Percentiles rank a stretch among this genome's conserved stretches.
Conservation (phyloP, 2,113 vertebrate species). For the Atrichornis clamosus region DNA sequence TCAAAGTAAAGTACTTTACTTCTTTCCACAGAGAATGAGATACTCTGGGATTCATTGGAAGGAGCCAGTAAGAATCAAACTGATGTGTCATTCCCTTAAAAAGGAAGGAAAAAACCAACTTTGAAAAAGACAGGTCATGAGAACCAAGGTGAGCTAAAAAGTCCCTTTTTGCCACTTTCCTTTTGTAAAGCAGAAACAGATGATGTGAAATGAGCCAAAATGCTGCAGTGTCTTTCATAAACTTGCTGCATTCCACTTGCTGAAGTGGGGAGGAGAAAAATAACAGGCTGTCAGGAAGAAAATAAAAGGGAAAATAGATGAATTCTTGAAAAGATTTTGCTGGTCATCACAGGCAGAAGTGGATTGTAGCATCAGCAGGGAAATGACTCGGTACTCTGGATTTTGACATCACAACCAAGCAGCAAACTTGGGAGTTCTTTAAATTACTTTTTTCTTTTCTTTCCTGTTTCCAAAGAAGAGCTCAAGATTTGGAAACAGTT, state of each 20-base stretch:
- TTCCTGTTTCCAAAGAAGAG: background rate
- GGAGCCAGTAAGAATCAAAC: background rate
- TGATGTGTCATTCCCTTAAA: background rate
- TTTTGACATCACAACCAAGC: background rate
- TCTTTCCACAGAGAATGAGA: background rate
- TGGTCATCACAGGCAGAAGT: background rate
- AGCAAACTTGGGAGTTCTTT: background rate
- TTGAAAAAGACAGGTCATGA: background rate
- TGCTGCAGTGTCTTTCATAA: background rate
- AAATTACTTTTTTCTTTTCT: background rate
- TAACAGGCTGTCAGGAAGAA: background rate
- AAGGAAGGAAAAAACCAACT: background rate
- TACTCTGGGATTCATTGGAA: background rate
- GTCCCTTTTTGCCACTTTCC: background rate
- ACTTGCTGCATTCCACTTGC: background rate
- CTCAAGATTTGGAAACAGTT: background rate
- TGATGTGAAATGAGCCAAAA: background rate
- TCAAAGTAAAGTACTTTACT: background rate
- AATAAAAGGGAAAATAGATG: background rate
- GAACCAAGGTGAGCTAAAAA: constrained; percentile 33
- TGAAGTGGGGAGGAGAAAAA: background rate
- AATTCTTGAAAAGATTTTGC: background rate
- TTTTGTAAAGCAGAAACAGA: background rate
- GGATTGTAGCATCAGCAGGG: background rate
- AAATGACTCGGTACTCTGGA: background rate